Percentiles rank a stretch among this genome's conserved stretches.
These are phyloP conservation scores for Onchidella celtica DNA, from an alignment of 2,888 invertebrate species.

Conservation along the genomic window DNA sequence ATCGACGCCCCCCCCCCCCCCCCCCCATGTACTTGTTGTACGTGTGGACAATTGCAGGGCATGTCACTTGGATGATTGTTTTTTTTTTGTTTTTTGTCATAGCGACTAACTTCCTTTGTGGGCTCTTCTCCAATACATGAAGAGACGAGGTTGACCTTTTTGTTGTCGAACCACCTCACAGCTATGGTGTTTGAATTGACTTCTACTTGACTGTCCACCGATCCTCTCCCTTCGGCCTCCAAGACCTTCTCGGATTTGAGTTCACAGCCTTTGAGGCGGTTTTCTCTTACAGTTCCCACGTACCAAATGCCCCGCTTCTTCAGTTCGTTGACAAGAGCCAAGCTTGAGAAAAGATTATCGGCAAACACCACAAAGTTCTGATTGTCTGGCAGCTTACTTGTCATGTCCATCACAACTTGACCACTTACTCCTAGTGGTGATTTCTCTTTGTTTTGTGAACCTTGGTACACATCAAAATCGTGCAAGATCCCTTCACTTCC, in stretches of 20 bases:
- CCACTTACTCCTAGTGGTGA: conserved; percentile 28
- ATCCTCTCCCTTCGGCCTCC: conserved; percentile 53
- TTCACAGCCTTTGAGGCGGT: conserved; percentile 46
- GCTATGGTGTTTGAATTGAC: conserved; percentile 42
- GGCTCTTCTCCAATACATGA: conserved; percentile 53
- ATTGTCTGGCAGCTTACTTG: conserved; percentile 1
- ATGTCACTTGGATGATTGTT: conserved; percentile 6
- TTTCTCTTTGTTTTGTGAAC: no score
- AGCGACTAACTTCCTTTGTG: not conserved
- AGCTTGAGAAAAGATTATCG: conserved; percentile 43
- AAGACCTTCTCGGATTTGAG: conserved; percentile 54
- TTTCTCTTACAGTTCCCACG: conserved; percentile 48
- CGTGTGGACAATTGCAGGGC: conserved; percentile 42
- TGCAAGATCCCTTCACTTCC: no score
- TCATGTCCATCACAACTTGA: conserved; percentile 28
- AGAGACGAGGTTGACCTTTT: conserved; percentile 53
- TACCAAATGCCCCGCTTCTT: conserved; percentile 19
- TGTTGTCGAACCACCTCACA: conserved; percentile 59
- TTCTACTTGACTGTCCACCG: conserved; percentile 51
- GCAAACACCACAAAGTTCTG: conserved; percentile 42
- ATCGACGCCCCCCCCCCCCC: conserved; percentile 49
- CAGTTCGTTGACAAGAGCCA: conserved; percentile 36
- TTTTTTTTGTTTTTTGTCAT: conserved; percentile 37
- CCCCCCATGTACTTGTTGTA: conserved; percentile 51
- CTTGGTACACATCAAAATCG: no score